A percentile compares a stretch with the other conserved stretches of the same genome.
Evolutionary conservation across 2,888 invertebrate genomes (phyloP).

Genomic region (Eristalis arbustorum): DNA sequence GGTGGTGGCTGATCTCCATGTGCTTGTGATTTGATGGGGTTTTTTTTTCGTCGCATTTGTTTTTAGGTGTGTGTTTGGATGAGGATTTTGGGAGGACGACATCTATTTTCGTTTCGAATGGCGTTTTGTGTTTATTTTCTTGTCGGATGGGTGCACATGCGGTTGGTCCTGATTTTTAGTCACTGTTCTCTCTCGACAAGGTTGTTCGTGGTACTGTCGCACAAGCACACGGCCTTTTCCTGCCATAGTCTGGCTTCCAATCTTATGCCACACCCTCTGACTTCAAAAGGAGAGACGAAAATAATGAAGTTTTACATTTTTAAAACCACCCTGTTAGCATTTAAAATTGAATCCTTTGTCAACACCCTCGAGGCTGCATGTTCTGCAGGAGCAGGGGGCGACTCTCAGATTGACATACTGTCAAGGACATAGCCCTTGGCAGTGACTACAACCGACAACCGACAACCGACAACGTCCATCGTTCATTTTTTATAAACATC

Average conservation of each 20-base stretch:
- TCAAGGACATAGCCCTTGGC: conserved; percentile 53
- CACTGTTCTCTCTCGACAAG: too few species aligned
- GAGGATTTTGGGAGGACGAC: neutral
- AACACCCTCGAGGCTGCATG: neutral
- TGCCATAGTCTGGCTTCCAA: neutral
- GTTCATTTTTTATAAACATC: conserved; percentile 55
- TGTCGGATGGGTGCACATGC: neutral
- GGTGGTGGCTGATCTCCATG: conserved; percentile 30
- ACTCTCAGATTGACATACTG: conserved; percentile 39
- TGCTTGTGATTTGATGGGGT: too few species aligned
- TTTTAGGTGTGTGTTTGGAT: too few species aligned
- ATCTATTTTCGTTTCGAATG: neutral
- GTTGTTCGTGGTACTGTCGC: too few species aligned
- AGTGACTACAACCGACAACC: conserved; percentile 37
- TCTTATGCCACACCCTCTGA: neutral
- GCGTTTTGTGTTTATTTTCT: neutral
- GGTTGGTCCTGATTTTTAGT: too few species aligned
- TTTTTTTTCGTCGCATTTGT: neutral
- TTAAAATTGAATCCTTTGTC: neutral
- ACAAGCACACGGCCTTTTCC: too few species aligned
- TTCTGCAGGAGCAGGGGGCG: neutral
- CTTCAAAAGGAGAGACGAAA: neutral
- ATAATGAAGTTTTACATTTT: neutral
- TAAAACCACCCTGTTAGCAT: neutral
- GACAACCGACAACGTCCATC: conserved; percentile 51